phyloP scores from a whole-genome alignment of 2,888 invertebrate genomes.

The Thecophora atra region DNA sequence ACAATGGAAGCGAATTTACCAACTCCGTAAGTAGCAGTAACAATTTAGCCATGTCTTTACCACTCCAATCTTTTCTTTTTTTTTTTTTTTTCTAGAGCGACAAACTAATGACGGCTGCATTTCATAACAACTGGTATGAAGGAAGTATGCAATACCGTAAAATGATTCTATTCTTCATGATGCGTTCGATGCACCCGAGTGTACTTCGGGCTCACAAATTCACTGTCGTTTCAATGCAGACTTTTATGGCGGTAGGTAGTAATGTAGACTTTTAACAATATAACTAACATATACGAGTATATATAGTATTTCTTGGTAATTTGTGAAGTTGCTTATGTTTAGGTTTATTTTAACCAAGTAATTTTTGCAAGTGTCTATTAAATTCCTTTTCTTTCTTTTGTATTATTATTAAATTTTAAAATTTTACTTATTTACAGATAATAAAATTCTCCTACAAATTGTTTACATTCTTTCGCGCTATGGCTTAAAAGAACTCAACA shows the following conservation, averaged over 20 bases:
- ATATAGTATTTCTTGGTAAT: too few relatives aligned
- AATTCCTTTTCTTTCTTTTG: too few relatives aligned
- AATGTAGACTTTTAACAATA: too few relatives aligned
- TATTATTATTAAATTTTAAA: not conserved
- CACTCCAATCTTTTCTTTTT: not conserved
- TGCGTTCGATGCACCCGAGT: conserved; percentile 50
- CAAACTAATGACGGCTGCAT: conserved; percentile 53
- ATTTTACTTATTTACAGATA: conserved; percentile 46
- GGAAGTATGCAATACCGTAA: conserved; percentile 54
- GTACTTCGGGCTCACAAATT: conserved; percentile 53
- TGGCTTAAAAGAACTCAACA: conserved; percentile 36
- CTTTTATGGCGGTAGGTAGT: conserved; percentile 55
- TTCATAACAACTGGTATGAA: conserved; percentile 61
- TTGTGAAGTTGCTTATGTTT: too few relatives aligned
- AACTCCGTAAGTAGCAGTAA: conserved; percentile 48
- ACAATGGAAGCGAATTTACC: conserved; percentile 54
- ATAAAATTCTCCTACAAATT: conserved; percentile 54
- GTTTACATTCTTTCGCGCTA: conserved; percentile 54
- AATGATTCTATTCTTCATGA: conserved; percentile 56
- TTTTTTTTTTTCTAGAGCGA: conserved; percentile 46
- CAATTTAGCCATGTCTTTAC: not conserved
- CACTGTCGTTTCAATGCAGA: conserved; percentile 54
- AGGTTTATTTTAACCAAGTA: too few relatives aligned
- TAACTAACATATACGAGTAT: too few relatives aligned
- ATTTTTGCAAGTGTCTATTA: too few relatives aligned